phyloP scores from a whole-genome alignment of 2,888 invertebrate genomes.

The Megamerina dolium region DNA sequence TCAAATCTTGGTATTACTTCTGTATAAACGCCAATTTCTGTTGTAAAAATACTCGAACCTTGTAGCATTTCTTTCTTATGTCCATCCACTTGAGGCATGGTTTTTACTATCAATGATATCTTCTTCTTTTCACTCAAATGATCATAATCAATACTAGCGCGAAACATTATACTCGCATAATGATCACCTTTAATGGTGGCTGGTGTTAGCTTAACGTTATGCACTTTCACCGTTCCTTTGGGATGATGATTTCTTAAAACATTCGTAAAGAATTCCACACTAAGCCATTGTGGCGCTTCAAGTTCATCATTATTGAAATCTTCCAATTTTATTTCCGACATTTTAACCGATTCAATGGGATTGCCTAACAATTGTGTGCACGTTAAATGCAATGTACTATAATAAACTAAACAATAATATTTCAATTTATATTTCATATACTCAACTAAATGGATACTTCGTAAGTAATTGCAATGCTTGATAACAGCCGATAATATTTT shows the following conservation, averaged over 20 bases:
- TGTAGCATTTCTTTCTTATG: slow-evolving; percentile 21
- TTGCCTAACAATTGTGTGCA: too few relatives aligned
- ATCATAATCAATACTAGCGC: slow-evolving; percentile 10
- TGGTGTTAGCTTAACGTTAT: slow-evolving; percentile 5
- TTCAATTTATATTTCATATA: too few relatives aligned
- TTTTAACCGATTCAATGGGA: too few relatives aligned
- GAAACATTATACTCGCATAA: slow-evolving; percentile 21
- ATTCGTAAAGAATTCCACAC: slow-evolving; percentile 14
- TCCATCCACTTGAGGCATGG: slow-evolving; percentile 21
- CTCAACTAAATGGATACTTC: too few relatives aligned
- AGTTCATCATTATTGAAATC: slow-evolving; percentile 20
- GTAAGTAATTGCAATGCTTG: too few relatives aligned
- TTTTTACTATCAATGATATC: slow-evolving; percentile 23
- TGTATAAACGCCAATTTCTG: slow-evolving; percentile 21
- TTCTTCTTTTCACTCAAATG: not conserved
- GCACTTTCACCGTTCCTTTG: not conserved
- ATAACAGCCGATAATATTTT: too few relatives aligned
- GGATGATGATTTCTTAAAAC: slow-evolving; percentile 12
- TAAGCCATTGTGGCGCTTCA: slow-evolving; percentile 20
- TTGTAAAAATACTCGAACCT: slow-evolving; percentile 16
- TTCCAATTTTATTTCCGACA: slow-evolving; percentile 5
- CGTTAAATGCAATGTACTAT: too few relatives aligned
- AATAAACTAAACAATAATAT: too few relatives aligned
- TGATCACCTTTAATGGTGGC: slow-evolving; percentile 19
- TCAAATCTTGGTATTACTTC: slow-evolving; percentile 22